These are phyloP conservation scores for Heteropelma amictum DNA, from an alignment of 2,888 invertebrate species.

Conservation along the genomic window DNA sequence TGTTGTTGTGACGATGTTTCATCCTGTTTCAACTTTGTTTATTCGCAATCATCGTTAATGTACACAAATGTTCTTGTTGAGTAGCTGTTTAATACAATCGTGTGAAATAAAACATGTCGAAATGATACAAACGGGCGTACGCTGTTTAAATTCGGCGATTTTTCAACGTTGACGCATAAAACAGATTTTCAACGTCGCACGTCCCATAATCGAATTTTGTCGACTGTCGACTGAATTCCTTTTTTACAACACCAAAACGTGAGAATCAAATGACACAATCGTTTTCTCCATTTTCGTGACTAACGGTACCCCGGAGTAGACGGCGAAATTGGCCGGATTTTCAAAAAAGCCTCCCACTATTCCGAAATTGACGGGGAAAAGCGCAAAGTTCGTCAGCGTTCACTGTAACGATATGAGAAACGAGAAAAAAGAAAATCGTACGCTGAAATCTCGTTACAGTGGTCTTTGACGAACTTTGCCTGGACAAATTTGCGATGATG, in stretches of 20 bases:
- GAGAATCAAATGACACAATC: no score
- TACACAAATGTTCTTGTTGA: slow-evolving; percentile 45
- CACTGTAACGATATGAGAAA: slow-evolving; percentile 61
- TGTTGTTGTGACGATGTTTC: not conserved
- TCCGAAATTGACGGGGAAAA: slow-evolving; percentile 15
- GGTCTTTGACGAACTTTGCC: slow-evolving; percentile 71
- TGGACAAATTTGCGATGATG: slow-evolving; percentile 71
- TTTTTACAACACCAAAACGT: no score
- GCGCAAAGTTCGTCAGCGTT: slow-evolving; percentile 70
- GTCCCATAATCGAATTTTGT: no score
- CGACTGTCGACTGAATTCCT: no score
- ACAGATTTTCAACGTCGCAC: no score
- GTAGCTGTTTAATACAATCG: slow-evolving; percentile 25
- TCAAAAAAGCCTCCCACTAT: not conserved
- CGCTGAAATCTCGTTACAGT: slow-evolving; percentile 56
- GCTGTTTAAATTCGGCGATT: slow-evolving; percentile 30
- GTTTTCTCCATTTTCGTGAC: no score
- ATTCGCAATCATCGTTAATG: slow-evolving; percentile 32
- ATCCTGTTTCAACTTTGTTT: not conserved
- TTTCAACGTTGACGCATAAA: no score
- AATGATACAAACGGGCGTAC: slow-evolving; percentile 22
- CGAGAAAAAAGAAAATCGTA: slow-evolving; percentile 40
- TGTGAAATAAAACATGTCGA: slow-evolving; percentile 50
- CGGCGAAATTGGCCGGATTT: not conserved
- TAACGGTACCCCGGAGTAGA: no score